Evolutionary conservation across 1,140 invertebrate genomes (phyloP).

Genomic region (Drosophila watanabei): DNA sequence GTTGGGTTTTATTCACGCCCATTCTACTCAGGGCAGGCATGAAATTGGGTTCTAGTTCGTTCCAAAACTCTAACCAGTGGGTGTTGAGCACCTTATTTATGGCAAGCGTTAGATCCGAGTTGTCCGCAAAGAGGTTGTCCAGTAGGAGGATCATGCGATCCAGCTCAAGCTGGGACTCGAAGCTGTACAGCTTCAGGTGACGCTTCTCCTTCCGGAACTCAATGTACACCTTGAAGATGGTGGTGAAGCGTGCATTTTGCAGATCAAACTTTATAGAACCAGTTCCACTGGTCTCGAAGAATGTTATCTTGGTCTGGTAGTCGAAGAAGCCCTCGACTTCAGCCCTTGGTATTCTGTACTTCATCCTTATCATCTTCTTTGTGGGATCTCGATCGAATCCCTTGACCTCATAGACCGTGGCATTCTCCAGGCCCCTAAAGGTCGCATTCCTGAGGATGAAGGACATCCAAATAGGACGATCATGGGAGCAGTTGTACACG

Average conservation of each 20-base stretch:
- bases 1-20: background rate
- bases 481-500: slow-evolving; percentile 15
- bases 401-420: slow-evolving; percentile 18
- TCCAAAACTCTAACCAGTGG: slow-evolving; percentile 55
- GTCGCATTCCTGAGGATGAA: slow-evolving; percentile 25
- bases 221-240: slow-evolving; percentile 22
- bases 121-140: slow-evolving; percentile 46
- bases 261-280: slow-evolving; percentile 25
- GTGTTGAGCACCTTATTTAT: slow-evolving; percentile 49
- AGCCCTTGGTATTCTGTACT: slow-evolving; percentile 13
- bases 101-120: slow-evolving; percentile 35
- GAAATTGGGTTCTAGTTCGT: slow-evolving; percentile 42
- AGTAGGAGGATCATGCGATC: slow-evolving; percentile 43
- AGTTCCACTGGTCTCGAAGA: slow-evolving; percentile 11
- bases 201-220: slow-evolving; percentile 48
- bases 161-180: slow-evolving; percentile 15
- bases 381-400: slow-evolving; percentile 26
- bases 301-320: slow-evolving; percentile 6
- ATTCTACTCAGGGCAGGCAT: slow-evolving; percentile 7
- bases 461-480: slow-evolving; percentile 25
- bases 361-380: slow-evolving; percentile 11
- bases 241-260: slow-evolving; percentile 36
- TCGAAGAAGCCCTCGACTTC: slow-evolving; percentile 21
- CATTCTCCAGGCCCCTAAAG: slow-evolving; percentile 37
- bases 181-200: slow-evolving; percentile 38